Evolutionary conservation across 1,140 invertebrate species (phyloP).

Genomic region (Cataglyphis hispanica): DNA sequence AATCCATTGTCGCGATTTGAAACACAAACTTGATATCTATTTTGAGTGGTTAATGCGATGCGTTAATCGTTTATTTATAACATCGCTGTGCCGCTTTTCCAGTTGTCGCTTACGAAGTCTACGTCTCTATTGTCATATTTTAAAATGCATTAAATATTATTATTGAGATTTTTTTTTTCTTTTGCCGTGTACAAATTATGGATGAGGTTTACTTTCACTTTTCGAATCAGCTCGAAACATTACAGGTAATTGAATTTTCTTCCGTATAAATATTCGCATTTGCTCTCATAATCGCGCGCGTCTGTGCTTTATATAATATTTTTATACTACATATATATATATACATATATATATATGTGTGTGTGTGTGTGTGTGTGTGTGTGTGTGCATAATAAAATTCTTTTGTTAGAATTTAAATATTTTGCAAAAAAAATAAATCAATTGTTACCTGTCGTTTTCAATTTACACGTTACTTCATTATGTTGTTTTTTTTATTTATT

Average conservation of each 20-base stretch:
- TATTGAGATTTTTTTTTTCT: not conserved
- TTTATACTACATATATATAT: too few species aligned
- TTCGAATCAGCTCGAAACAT: slow-evolving; percentile 80
- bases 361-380: too few species aligned
- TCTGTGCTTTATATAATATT: slow-evolving; percentile 38
- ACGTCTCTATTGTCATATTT: not conserved
- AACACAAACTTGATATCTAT: slow-evolving; percentile 78
- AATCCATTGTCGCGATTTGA: slow-evolving; percentile 31
- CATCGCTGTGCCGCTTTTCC: slow-evolving; percentile 77
- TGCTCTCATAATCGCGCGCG: not conserved
- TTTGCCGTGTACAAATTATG: slow-evolving; percentile 74
- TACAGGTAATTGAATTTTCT: slow-evolving; percentile 80
- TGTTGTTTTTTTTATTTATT: not conserved
- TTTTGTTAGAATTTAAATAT: not conserved
- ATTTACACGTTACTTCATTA: not conserved
- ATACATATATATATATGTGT: too few species aligned
- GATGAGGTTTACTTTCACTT: slow-evolving; percentile 85
- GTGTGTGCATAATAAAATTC: too few species aligned
- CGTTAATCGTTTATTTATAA: slow-evolving; percentile 86
- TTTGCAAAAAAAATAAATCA: not conserved
- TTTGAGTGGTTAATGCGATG: slow-evolving; percentile 79
- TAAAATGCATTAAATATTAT: slow-evolving; percentile 49
- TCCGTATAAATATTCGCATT: not conserved
- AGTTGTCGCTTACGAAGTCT: slow-evolving; percentile 43
- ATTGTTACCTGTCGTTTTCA: not conserved